A percentile compares a stretch with the other conserved stretches of the same genome.
Conservation (phyloP, 2,888 invertebrate species). For the Cylindroiulus punctatus region DNA sequence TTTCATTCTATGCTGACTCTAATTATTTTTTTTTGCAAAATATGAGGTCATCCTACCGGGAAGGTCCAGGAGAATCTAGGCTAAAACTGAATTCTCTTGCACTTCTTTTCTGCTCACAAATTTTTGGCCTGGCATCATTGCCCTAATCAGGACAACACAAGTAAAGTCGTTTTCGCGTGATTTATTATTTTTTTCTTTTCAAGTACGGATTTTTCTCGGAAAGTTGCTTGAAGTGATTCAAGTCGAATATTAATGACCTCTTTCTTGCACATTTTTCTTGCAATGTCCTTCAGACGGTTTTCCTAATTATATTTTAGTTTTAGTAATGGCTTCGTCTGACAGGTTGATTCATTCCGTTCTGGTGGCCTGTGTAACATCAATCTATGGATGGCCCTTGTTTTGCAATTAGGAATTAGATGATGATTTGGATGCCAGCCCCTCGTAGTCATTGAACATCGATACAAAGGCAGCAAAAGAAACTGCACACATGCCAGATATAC, state of each 20-base stretch:
- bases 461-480: background rate
- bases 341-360: too few relatives aligned
- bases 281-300: background rate
- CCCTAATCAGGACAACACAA: conserved; percentile 33
- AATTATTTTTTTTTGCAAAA: background rate
- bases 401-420: too few relatives aligned
- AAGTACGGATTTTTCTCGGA: background rate
- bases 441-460: background rate
- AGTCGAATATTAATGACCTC: conserved; percentile 15
- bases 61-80: conserved; percentile 36
- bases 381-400: too few relatives aligned
- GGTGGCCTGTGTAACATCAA: too few relatives aligned
- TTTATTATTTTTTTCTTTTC: background rate
- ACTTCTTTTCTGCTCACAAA: conserved; percentile 24
- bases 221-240: conserved; percentile 22
- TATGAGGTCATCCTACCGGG: conserved; percentile 9
- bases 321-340: background rate
- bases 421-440: background rate
- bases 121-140: conserved; percentile 24
- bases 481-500: background rate
- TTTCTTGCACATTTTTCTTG: background rate
- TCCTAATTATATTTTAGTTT: background rate
- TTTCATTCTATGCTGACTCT: background rate
- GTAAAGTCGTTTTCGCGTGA: background rate
- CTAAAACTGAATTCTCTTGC: conserved; percentile 21